Percentiles rank a stretch among this genome's conserved stretches.
phyloP scores from a whole-genome alignment of 2,888 invertebrate genomes.

The Tetragonula carbonaria region DNA sequence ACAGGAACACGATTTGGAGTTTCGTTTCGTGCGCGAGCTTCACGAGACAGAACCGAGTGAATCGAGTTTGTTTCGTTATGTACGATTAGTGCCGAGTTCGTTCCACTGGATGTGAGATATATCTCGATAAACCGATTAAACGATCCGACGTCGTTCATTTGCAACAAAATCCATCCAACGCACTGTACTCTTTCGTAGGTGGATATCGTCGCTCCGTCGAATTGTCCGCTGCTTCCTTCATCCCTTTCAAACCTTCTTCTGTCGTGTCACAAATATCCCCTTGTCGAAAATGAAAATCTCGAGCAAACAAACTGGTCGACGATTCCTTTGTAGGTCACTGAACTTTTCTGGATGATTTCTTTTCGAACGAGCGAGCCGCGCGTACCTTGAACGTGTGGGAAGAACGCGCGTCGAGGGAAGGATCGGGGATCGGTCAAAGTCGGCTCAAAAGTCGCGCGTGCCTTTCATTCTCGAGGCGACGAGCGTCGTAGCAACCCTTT shows the following conservation, averaged over 20 bases:
- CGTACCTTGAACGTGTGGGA: no score
- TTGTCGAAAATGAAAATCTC: neutral
- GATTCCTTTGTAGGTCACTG: constrained; percentile 11
- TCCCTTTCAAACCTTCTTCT: no score
- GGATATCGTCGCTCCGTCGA: no score
- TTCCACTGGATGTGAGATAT: neutral
- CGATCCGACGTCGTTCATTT: neutral
- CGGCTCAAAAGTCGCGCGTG: constrained; percentile 35
- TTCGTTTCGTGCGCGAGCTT: neutral
- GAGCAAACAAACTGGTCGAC: neutral
- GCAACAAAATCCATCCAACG: neutral
- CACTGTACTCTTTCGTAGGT: neutral
- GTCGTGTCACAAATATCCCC: neutral
- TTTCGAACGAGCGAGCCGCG: no score
- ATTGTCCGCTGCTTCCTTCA: neutral
- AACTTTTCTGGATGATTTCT: no score
- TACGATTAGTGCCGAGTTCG: neutral
- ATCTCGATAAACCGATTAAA: neutral
- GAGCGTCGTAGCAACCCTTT: constrained; percentile 36
- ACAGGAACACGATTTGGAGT: neutral
- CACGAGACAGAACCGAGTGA: neutral
- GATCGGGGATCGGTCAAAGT: neutral
- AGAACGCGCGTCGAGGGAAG: neutral
- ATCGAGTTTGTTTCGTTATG: neutral
- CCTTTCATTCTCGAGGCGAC: constrained; percentile 32